Conservation (phyloP, 2,113 vertebrate species). For the Perca fluviatilis region DNA sequence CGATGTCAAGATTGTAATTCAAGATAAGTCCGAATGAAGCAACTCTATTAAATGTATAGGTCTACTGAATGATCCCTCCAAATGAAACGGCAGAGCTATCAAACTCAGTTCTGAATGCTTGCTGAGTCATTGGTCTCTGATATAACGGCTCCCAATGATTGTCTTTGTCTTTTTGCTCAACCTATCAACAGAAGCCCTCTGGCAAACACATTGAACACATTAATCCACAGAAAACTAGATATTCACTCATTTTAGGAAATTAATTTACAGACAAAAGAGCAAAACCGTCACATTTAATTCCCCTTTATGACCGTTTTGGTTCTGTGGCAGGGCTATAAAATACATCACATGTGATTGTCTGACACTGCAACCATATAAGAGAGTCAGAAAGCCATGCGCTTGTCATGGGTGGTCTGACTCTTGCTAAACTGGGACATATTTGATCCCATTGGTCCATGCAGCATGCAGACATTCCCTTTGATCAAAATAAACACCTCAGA, state of each 20-base stretch:
- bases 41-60: constrained; percentile 13
- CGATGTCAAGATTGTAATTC: constrained; percentile 31
- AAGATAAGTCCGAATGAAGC: constrained; percentile 28
- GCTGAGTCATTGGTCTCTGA: constrained; percentile 59
- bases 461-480: constrained; percentile 68
- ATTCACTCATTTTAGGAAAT: constrained; percentile 52
- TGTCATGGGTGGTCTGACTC: neutral
- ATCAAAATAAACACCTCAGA: constrained; percentile 36
- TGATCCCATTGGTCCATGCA: constrained; percentile 53
- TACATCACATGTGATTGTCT: constrained; percentile 61
- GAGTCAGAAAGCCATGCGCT: constrained; percentile 20
- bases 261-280: constrained; percentile 44
- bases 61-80: constrained; percentile 21
- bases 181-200: constrained; percentile 35
- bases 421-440: constrained; percentile 19
- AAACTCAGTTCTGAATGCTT: constrained; percentile 43
- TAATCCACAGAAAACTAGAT: constrained; percentile 50
- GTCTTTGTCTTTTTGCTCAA: constrained; percentile 48
- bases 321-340: constrained; percentile 28
- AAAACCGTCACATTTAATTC: constrained; percentile 31
- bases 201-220: constrained; percentile 56
- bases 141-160: constrained; percentile 61
- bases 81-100: constrained; percentile 40
- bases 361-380: constrained; percentile 48
- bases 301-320: constrained; percentile 33